Conservation (phyloP, 2,888 invertebrate species). For the Cremastinae sp. region DNA sequence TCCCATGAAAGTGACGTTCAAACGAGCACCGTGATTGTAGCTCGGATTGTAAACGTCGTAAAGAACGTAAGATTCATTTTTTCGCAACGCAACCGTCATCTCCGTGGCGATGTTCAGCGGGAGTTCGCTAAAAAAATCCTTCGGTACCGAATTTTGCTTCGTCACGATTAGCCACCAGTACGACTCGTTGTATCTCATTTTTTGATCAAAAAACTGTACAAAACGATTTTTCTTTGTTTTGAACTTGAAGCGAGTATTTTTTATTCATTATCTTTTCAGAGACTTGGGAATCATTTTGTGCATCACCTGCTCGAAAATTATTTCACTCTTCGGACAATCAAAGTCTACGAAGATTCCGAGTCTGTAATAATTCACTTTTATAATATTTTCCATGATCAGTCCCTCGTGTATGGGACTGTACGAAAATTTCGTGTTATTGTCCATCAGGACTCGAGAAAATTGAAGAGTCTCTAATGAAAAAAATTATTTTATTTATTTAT, state of each 20-base stretch:
- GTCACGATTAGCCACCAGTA: constrained; percentile 73
- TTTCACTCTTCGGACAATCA: constrained; percentile 67
- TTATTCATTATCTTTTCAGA: background rate
- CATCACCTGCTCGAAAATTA: constrained; percentile 70
- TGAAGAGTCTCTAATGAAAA: constrained; percentile 57
- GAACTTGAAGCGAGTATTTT: background rate
- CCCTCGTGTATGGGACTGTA: constrained; percentile 62
- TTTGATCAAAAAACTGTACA: constrained; percentile 65
- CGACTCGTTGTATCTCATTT: constrained; percentile 71
- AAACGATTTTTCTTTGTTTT: too few relatives aligned
- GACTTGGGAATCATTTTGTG: too few relatives aligned
- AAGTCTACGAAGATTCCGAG: constrained; percentile 69
- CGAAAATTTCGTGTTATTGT: constrained; percentile 49
- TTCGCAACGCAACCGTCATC: constrained; percentile 65
- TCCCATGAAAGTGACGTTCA: constrained; percentile 71
- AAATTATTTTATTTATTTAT: background rate
- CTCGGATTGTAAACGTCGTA: constrained; percentile 75
- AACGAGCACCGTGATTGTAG: constrained; percentile 69
- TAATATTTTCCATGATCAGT: constrained; percentile 61
- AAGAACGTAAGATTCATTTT: constrained; percentile 60
- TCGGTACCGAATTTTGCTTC: constrained; percentile 55
- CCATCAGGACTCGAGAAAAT: constrained; percentile 58
- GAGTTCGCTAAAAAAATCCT: constrained; percentile 61
- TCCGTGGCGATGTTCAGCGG: constrained; percentile 71
- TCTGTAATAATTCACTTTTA: constrained; percentile 69